These are phyloP conservation scores for Galeruca laticollis DNA, from an alignment of 2,888 invertebrate genomes.

Conservation along the genomic window DNA sequence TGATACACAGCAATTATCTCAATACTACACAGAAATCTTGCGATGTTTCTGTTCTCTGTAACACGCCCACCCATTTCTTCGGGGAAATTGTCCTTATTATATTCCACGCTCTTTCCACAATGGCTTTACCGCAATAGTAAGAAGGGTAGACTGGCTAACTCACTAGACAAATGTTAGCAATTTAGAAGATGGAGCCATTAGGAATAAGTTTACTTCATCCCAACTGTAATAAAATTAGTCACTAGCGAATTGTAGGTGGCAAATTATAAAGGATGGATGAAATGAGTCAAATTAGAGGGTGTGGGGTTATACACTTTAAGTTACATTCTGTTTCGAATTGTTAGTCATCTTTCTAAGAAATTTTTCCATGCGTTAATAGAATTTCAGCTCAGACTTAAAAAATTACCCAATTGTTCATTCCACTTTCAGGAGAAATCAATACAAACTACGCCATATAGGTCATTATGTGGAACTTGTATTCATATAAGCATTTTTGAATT, in stretches of 20 bases:
- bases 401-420: too few species aligned
- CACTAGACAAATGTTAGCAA: slow-evolving; percentile 47
- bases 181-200: slow-evolving; percentile 47
- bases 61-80: slow-evolving; percentile 13
- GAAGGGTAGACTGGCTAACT: slow-evolving; percentile 29
- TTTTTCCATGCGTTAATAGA: too few species aligned
- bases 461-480: too few species aligned
- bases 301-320: not conserved
- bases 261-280: slow-evolving; percentile 43
- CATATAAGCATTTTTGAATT: too few species aligned
- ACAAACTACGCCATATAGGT: too few species aligned
- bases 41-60: slow-evolving; percentile 1
- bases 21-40: slow-evolving; percentile 8
- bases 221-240: slow-evolving; percentile 48
- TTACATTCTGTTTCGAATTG: too few species aligned
- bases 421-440: too few species aligned
- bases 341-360: too few species aligned
- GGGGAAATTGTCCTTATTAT: slow-evolving; percentile 20
- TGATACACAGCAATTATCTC: not conserved
- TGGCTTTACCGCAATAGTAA: slow-evolving; percentile 12
- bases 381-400: too few species aligned
- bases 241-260: slow-evolving; percentile 47
- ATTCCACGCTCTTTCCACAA: slow-evolving; percentile 23
- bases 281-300: slow-evolving; percentile 37
- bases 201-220: slow-evolving; percentile 45